phyloP scores from a whole-genome alignment of 2,797 vertebrate genomes.

The Lemur catta region DNA sequence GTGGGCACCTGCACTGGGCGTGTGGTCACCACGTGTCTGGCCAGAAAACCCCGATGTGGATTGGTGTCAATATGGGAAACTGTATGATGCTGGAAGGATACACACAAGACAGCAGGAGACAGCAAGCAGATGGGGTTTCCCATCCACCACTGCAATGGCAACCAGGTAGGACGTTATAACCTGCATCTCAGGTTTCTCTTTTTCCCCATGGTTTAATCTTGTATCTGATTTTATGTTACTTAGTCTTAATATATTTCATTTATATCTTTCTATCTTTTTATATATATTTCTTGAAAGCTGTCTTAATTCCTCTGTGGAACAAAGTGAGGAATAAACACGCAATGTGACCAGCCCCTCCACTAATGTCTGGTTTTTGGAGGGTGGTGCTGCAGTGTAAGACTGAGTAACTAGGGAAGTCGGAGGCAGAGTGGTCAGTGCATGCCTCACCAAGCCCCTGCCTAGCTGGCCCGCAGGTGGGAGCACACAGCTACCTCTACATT shows the following conservation, averaged over 20 bases:
- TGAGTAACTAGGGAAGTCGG: not conserved
- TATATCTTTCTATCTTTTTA: conserved; percentile 24
- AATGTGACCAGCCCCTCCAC: not conserved
- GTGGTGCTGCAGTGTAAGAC: accelerated
- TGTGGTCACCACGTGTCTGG: accelerated
- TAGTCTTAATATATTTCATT: conserved; percentile 23
- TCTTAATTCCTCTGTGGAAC: not conserved
- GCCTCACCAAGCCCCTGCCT: accelerated
- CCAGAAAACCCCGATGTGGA: not conserved
- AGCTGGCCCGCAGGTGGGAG: too few relatives aligned
- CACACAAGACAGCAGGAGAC: not conserved
- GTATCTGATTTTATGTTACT: conserved; percentile 22
- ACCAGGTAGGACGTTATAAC: not conserved
- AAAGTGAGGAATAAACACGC: not conserved
- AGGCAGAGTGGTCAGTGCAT: accelerated
- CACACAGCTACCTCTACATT: accelerated
- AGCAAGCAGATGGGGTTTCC: not conserved
- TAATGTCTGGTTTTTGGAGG: not conserved
- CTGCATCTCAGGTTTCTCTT: not conserved
- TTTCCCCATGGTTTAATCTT: not conserved
- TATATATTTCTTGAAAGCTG: not conserved
- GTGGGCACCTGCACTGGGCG: accelerated
- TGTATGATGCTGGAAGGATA: not conserved
- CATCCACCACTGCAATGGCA: not conserved
- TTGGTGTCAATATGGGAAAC: not conserved